Conservation (phyloP, 1,140 invertebrate species). For the Lysiphlebus fabarum region DNA sequence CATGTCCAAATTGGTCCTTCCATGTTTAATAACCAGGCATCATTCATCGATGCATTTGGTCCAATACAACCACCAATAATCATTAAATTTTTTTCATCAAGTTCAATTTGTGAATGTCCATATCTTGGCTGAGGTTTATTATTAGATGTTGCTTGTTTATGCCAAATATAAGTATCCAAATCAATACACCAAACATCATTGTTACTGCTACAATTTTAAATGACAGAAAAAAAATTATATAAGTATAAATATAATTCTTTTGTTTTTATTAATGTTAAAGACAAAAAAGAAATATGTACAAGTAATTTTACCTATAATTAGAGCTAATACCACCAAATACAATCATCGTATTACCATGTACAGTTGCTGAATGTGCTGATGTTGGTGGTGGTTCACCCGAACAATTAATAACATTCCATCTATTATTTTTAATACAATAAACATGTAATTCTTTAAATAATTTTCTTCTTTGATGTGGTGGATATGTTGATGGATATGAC, state of each 20-base stretch:
- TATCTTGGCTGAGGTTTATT: slow-evolving; percentile 78
- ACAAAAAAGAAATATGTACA: background rate
- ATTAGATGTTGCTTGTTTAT: slow-evolving; percentile 66
- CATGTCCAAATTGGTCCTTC: slow-evolving; percentile 69
- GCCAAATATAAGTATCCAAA: slow-evolving; percentile 74
- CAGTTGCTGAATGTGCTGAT: slow-evolving; percentile 89
- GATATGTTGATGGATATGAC: slow-evolving; percentile 89
- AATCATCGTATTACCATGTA: slow-evolving; percentile 84
- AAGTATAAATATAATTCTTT: slow-evolving; percentile 13
- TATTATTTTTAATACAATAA: slow-evolving; percentile 79
- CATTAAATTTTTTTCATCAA: slow-evolving; percentile 69
- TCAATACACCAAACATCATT: slow-evolving; percentile 91
- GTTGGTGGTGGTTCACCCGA: slow-evolving; percentile 70
- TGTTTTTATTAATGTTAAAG: background rate
- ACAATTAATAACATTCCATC: slow-evolving; percentile 75
- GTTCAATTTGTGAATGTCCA: slow-evolving; percentile 81
- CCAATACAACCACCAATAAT: slow-evolving; percentile 73
- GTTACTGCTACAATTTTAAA: slow-evolving; percentile 54
- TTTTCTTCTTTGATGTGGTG: slow-evolving; percentile 74
- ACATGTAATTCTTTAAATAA: slow-evolving; percentile 92
- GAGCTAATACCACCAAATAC: slow-evolving; percentile 77
- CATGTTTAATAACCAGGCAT: slow-evolving; percentile 69
- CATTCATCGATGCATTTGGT: slow-evolving; percentile 67
- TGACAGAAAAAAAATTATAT: no score
- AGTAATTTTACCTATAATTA: slow-evolving; percentile 36